phyloP scores from a whole-genome alignment of 1,140 invertebrate genomes.

The Rhopalosiphum maidis region DNA sequence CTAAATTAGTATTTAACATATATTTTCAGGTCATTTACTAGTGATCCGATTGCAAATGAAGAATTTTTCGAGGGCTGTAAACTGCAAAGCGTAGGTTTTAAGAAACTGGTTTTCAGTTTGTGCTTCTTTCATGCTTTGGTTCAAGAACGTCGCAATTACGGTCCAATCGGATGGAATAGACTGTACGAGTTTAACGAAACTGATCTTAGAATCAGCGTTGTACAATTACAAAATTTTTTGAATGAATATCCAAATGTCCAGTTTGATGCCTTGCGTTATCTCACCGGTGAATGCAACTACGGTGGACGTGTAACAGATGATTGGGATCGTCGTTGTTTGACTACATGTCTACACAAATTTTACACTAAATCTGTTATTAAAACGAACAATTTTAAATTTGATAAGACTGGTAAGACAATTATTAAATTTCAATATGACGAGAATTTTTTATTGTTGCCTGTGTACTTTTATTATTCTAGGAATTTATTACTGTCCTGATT shows the following conservation, averaged over 20 bases:
- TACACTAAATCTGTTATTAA: slow-evolving; percentile 69
- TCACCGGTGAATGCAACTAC: slow-evolving; percentile 96
- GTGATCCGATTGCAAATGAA: slow-evolving; percentile 84
- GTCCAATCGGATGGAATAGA: slow-evolving; percentile 94
- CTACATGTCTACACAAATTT: slow-evolving; percentile 82
- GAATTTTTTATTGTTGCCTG: not conserved
- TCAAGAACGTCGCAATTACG: slow-evolving; percentile 90
- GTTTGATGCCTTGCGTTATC: slow-evolving; percentile 86
- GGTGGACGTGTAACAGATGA: slow-evolving; percentile 94
- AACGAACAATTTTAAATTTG: slow-evolving; percentile 59
- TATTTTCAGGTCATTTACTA: slow-evolving; percentile 73
- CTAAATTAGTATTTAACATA: not conserved
- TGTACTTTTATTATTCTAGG: slow-evolving; percentile 63
- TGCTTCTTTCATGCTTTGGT: slow-evolving; percentile 95
- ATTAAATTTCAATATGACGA: not conserved
- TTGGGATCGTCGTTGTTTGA: slow-evolving; percentile 88
- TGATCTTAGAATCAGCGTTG: slow-evolving; percentile 84
- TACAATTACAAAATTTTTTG: slow-evolving; percentile 50
- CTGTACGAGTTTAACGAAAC: slow-evolving; percentile 96
- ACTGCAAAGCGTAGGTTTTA: slow-evolving; percentile 76
- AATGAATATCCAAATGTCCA: slow-evolving; percentile 74
- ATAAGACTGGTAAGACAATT: slow-evolving; percentile 47
- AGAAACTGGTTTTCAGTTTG: slow-evolving; percentile 86
- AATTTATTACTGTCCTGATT: slow-evolving; percentile 77
- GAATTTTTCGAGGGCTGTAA: slow-evolving; percentile 89